phyloP scores from a whole-genome alignment of 2,113 vertebrate species.

The Leucoraja erinaceus region DNA sequence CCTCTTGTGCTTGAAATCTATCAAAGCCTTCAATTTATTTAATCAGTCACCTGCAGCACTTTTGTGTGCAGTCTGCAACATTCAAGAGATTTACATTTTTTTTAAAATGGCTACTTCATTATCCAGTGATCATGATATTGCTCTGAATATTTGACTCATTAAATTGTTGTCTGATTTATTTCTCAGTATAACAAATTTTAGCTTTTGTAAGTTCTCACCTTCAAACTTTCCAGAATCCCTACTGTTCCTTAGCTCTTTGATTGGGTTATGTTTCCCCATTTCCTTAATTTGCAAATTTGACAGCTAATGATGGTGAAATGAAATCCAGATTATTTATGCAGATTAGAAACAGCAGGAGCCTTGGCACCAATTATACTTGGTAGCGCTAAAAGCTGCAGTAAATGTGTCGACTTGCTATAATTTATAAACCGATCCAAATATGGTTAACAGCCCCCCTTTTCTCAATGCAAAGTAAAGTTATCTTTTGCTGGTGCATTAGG shows the following conservation, averaged over 20 bases:
- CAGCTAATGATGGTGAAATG: neutral
- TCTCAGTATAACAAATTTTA: neutral
- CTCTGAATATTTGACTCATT: no score
- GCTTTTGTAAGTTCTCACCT: no score
- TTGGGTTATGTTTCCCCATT: neutral
- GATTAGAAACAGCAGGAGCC: neutral
- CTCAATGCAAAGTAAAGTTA: neutral
- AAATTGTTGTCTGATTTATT: neutral
- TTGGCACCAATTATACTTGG: neutral
- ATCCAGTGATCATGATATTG: no score
- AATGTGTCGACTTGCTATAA: neutral
- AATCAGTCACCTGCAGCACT: no score
- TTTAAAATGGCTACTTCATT: no score
- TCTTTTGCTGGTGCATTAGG: neutral
- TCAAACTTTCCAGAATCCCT: neutral
- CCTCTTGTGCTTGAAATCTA: no score
- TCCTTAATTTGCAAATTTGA: neutral
- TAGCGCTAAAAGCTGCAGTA: neutral
- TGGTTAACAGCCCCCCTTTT: neutral
- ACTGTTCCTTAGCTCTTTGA: neutral
- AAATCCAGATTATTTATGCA: constrained; percentile 1
- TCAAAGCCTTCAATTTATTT: no score
- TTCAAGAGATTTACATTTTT: no score
- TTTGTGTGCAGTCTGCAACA: no score
- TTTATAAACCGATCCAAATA: neutral